A percentile compares a stretch with the other conserved stretches of the same genome.
Conservation (phyloP, 2,113 vertebrate species). For the Carollia perspicillata region DNA sequence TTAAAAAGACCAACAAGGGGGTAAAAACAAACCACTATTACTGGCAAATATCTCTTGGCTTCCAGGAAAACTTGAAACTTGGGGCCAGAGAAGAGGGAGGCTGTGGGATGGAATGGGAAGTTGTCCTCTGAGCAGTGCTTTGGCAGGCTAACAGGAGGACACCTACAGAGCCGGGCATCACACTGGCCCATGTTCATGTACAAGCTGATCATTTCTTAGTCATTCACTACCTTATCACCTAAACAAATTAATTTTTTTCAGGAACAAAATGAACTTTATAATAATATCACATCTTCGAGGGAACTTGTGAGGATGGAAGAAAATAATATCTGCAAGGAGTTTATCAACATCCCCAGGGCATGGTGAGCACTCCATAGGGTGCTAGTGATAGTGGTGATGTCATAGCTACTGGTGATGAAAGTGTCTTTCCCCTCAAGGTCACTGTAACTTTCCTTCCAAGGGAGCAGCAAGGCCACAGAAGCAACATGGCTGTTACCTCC, state of each 20-base stretch:
- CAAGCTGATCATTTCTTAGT: background rate
- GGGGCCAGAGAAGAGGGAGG: background rate
- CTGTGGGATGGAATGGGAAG: background rate
- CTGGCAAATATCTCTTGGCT: background rate
- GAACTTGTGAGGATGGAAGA: background rate
- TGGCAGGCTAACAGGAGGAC: background rate
- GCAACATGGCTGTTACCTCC: background rate
- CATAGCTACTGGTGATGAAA: background rate
- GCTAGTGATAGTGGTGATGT: background rate
- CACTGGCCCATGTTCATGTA: background rate
- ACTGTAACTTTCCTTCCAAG: background rate
- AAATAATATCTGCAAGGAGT: background rate
- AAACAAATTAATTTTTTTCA: conserved; percentile 28
- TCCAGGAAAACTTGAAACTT: background rate
- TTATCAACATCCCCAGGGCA: background rate
- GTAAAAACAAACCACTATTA: background rate
- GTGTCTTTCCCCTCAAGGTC: background rate
- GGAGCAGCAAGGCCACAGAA: background rate
- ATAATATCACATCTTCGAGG: background rate
- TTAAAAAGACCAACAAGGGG: no score
- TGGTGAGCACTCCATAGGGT: background rate
- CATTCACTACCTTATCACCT: background rate
- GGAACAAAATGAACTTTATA: background rate
- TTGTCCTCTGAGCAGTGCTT: background rate
- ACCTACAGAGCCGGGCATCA: background rate